These are phyloP conservation scores for Coecobrya sp. DNA, from an alignment of 2,888 invertebrate genomes.

Conservation along the genomic window DNA sequence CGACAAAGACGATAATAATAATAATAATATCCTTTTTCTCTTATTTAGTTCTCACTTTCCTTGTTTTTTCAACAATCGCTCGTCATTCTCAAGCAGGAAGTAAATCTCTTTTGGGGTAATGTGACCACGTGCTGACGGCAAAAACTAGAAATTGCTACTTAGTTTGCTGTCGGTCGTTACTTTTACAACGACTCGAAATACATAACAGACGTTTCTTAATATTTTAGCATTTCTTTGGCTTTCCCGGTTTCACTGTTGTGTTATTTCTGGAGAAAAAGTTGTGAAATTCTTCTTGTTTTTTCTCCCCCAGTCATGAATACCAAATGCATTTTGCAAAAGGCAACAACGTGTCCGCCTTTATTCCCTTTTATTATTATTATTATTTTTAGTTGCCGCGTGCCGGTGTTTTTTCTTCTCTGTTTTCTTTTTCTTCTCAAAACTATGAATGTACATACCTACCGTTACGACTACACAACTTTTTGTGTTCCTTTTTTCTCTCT, in stretches of 20 bases:
- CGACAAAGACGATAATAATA: no score
- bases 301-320: no score
- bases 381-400: constrained; percentile 16
- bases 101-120: constrained; percentile 3
- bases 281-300: no score
- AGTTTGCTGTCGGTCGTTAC: no score
- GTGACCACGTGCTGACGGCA: background rate
- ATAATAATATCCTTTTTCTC: background rate
- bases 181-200: no score
- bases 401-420: background rate
- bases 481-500: background rate
- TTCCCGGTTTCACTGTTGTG: no score
- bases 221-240: no score
- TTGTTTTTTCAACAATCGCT: no score
- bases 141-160: no score
- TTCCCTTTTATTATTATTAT: background rate
- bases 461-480: background rate
- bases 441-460: no score
- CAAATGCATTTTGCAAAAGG: background rate
- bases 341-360: constrained; percentile 14
- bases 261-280: no score
- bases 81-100: background rate
- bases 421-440: background rate
- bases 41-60: background rate
- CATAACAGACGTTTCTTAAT: no score